Evolutionary conservation across 1,140 invertebrate species (phyloP).

Genomic region (Aleiodes sp.): DNA sequence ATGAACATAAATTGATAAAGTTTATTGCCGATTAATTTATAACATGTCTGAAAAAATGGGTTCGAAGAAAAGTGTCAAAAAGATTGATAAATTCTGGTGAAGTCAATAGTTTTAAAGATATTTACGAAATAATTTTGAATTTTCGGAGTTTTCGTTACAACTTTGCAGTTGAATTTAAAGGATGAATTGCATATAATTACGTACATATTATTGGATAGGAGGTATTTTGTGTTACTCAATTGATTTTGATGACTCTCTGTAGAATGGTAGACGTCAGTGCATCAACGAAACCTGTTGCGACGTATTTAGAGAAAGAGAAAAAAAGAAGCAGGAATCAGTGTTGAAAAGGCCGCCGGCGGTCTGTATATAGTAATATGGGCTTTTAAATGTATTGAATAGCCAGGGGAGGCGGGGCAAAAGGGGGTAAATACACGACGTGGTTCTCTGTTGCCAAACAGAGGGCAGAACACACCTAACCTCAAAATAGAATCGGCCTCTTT

Average conservation of each 20-base stretch:
- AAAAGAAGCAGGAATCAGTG: not conserved
- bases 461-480: conserved; percentile 33
- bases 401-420: not conserved
- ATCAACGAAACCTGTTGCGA: conserved; percentile 9
- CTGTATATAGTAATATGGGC: not conserved
- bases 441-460: conserved; percentile 19
- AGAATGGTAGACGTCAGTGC: conserved; percentile 7
- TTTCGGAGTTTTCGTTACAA: no score
- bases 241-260: not conserved
- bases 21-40: no score
- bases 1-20: no score
- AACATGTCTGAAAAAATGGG: no score
- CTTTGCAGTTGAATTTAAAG: no score
- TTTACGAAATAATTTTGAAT: no score
- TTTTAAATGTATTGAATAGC: not conserved
- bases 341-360: no score
- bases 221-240: conserved; percentile 5
- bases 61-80: no score
- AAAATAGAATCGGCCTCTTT: conserved; percentile 17
- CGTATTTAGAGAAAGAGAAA: not conserved
- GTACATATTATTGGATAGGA: not conserved
- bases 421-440: not conserved
- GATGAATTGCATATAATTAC: not conserved
- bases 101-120: no score
- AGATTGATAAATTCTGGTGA: no score